Base-by-base conservation (phyloP, 2,113 vertebrate genomes). In the Etia nguti region DNA sequence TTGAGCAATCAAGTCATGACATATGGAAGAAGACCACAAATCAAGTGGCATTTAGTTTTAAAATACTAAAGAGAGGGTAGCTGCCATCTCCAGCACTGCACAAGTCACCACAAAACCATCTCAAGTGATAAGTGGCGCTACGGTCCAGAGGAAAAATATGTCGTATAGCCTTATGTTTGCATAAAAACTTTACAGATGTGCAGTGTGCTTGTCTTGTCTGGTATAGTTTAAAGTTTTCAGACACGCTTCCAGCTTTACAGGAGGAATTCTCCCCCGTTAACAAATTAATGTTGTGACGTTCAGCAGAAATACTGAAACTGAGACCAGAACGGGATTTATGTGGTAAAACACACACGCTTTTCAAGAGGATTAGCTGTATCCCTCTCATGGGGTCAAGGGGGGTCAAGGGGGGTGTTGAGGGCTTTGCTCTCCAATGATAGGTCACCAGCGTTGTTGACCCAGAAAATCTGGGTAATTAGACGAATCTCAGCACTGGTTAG, bases 391-490 rank as follows among this genome's bases (percentile, higher is more conserved):
- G 83, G 88, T 89, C 80, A 24, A 62, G 10, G 24, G 54, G 62
- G 83, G 62, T 87, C 54, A 38, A 82, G 57, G 10, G 55, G 54
- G 62, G 79, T 80, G 50, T 88, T 36, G 24, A 83, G 73, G 15
- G 68, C 57, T 16, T 65, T 12, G 31, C 70, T 85, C 68, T 29
- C 2, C 24, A 6, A 24, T 24, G 34, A 85, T 50, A 65, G 92
- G 88, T 92, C 82, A 52, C 82, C 84, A 38, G 38, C 48, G 1
- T 80, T 2, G 11, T 84, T 90, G 75, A 93, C 90, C 87, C 20
- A 7, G 16, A 56, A 83, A 88, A 82, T 86, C 86, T 56, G 55
- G 52, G 59, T 79, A 90, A 83, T 90, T 88, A 81, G 65, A 91
- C 1, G 50, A 59, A 92, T 83, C 24, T 4, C 54, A 50, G 81